Percentiles rank a stretch among this genome's conserved stretches.
These are phyloP conservation scores for Scaptomyza hsui DNA, from an alignment of 1,140 invertebrate species.

Conservation along the genomic window DNA sequence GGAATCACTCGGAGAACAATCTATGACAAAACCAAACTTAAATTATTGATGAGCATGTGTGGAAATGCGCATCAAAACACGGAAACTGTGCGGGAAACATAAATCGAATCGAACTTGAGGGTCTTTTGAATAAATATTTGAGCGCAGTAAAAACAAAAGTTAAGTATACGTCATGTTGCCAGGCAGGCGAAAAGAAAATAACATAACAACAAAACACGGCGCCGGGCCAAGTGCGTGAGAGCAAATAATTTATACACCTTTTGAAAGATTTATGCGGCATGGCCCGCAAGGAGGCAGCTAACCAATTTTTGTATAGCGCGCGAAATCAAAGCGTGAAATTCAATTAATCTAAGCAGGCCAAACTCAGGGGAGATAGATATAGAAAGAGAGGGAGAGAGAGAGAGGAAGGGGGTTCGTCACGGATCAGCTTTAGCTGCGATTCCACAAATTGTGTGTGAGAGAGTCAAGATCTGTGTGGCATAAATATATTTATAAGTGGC, in stretches of 20 bases:
- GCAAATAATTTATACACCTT: conserved; percentile 77
- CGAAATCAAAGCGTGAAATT: conserved; percentile 81
- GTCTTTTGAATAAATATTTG: conserved; percentile 76
- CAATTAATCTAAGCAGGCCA: conserved; percentile 73
- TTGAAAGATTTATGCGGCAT: conserved; percentile 75
- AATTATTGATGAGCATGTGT: conserved; percentile 72
- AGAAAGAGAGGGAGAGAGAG: background rate
- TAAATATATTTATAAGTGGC: conserved; percentile 52
- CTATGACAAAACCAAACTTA: conserved; percentile 41
- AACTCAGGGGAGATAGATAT: background rate
- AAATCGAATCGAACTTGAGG: conserved; percentile 71
- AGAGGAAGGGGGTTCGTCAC: background rate
- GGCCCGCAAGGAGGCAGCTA: conserved; percentile 36
- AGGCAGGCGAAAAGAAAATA: conserved; percentile 35
- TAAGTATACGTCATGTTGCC: conserved; percentile 69
- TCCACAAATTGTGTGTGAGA: conserved; percentile 1
- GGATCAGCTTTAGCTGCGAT: conserved; percentile 25
- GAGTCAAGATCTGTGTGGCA: conserved; percentile 34
- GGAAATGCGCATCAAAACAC: conserved; percentile 42
- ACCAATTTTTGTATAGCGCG: conserved; percentile 46
- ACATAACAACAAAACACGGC: conserved; percentile 18
- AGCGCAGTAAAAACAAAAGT: conserved; percentile 54
- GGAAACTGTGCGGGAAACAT: conserved; percentile 69
- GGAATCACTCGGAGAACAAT: conserved; percentile 17
- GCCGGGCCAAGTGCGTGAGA: conserved; percentile 64